Evolutionary conservation across 2,113 vertebrate species (phyloP).

Genomic region (Podarcis cretensis): DNA sequence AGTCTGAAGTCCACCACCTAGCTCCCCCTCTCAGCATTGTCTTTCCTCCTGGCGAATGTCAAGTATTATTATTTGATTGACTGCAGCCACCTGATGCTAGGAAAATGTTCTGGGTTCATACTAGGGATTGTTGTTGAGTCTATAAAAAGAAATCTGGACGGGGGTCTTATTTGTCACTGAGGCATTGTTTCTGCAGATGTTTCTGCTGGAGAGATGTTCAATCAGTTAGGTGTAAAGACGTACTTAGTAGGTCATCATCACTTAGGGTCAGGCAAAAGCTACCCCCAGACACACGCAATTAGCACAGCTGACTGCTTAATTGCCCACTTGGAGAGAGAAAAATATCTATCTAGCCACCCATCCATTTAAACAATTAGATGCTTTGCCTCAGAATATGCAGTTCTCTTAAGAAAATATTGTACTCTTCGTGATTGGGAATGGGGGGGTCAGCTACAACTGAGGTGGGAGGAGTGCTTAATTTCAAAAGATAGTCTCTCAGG

Average conservation of each 20-base stretch:
- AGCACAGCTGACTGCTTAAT: conserved; percentile 62
- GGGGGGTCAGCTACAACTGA: neutral
- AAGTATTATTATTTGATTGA: conserved; percentile 80
- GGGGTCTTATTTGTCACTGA: conserved; percentile 82
- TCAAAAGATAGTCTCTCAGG: neutral
- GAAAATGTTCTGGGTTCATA: conserved; percentile 78
- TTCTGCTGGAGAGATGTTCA: conserved; percentile 79
- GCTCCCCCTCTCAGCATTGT: conserved; percentile 66
- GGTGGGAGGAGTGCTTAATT: neutral
- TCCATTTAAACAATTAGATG: conserved; percentile 66
- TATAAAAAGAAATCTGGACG: conserved; percentile 82
- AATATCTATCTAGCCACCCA: conserved; percentile 40
- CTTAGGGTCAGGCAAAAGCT: conserved; percentile 61
- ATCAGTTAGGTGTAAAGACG: conserved; percentile 79
- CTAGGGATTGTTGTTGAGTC: conserved; percentile 80
- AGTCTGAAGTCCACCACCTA: conserved; percentile 64
- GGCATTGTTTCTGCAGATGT: conserved; percentile 83
- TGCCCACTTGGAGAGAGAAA: conserved; percentile 60
- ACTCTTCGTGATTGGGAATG: conserved; percentile 48
- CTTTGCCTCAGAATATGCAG: conserved; percentile 31
- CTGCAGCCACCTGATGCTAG: conserved; percentile 86
- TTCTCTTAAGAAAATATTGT: conserved; percentile 42
- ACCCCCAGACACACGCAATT: conserved; percentile 58
- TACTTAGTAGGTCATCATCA: conserved; percentile 53
- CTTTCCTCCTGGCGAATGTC: conserved; percentile 72